Conservation (phyloP, 1,140 invertebrate genomes). For the Trinorchestia longiramus region DNA sequence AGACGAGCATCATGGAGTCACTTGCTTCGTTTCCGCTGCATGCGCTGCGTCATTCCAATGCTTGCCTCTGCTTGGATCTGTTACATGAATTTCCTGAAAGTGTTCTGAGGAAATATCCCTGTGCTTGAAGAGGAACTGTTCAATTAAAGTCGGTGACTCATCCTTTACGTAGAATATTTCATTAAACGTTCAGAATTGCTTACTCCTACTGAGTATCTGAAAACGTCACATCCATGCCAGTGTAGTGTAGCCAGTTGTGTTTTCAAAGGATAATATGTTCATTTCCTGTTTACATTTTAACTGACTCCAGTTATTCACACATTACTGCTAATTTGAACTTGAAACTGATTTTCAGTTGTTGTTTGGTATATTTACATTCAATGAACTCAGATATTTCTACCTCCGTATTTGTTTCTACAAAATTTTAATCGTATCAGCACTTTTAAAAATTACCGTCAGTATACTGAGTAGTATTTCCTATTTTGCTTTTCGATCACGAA, state of each 20-base stretch:
- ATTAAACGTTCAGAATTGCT: not conserved
- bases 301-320: not conserved
- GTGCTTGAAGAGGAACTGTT: not conserved
- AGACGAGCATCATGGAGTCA: not conserved
- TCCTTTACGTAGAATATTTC: not conserved
- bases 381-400: not conserved
- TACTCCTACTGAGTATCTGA: not conserved
- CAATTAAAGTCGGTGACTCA: not conserved
- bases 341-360: not conserved
- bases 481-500: too few species aligned
- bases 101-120: not conserved
- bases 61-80: not conserved
- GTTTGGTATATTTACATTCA: not conserved
- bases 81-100: not conserved
- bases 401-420: not conserved
- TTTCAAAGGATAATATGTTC: not conserved
- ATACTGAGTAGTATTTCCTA: not conserved
- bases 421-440: not conserved
- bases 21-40: not conserved
- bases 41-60: not conserved
- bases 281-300: not conserved
- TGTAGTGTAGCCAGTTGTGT: not conserved
- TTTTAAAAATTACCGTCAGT: not conserved
- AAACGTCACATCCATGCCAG: not conserved
- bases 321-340: not conserved